Evolutionary conservation across 1,140 invertebrate species (phyloP), one percentile per base, ranked within the genome.

Genomic region (Anagrus nilaparvatae): DNA sequence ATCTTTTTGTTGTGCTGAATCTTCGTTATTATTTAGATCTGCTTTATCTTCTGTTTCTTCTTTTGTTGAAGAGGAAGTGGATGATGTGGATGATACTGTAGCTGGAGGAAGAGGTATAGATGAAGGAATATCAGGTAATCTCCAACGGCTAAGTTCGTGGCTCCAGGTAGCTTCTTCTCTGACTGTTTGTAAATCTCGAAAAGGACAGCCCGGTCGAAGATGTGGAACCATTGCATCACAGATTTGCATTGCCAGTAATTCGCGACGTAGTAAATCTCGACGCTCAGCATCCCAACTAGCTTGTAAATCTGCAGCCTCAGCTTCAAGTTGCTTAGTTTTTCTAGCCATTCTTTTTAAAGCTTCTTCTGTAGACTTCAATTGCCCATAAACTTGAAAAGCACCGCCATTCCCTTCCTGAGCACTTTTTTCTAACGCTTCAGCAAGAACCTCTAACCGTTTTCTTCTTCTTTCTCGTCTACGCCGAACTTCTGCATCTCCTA

Each of bases 161-260:
- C 59, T 61, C 67, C 67, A 68, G n/a, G 61, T 60, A 1, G 65
- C 65, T 1, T 61, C 56, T 8, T 54, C 47, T 28, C 65, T 53
- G 17, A 67, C 33, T 0, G 59, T 53, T 0, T 37, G 43, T 10
- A 69, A 20, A 18, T 69, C 63, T 25, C 67, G 64, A 33, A 68
- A 59, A 1, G 64, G 67, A 48, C 67, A 68, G 3, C 67, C 67
- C 1, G 67, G 65, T 37, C 62, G 54, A 21, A 69, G 47, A 42
- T 68, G 59, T n/a, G 67, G 65, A 16, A 66, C 17, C 67, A 69
- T 68, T 3, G 61, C 59, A 6, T 69, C 67, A 39, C 62, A 69
- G 12, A 69, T 47, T 31, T 69, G 67, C 5, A 59, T 59, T 1
- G 56, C 58, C 0, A 69, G 46, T 18, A 69, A 45, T 44, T 69